Percentiles rank a stretch among this genome's conserved stretches.
phyloP scores from a whole-genome alignment of 2,888 invertebrate species.

The Bruchidius siliquastri region DNA sequence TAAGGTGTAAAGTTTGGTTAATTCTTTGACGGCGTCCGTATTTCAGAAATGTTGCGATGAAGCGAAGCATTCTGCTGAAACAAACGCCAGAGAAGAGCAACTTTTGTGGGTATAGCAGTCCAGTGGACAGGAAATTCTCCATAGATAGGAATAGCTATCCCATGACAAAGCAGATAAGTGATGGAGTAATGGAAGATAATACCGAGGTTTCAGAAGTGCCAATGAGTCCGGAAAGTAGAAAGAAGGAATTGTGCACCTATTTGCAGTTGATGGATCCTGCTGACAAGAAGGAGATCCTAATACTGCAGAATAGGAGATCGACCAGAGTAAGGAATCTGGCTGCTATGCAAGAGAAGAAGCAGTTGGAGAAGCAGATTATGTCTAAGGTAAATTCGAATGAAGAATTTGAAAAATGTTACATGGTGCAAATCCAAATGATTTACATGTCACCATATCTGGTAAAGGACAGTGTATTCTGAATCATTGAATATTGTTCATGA shows the following conservation, averaged over 20 bases:
- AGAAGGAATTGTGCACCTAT: conserved; percentile 43
- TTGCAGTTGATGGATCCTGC: conserved; percentile 43
- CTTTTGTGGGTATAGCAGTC: not conserved
- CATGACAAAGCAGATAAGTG: not conserved
- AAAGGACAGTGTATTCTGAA: no score
- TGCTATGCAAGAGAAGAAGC: conserved; percentile 29
- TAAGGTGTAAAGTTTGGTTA: no score
- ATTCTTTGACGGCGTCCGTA: not conserved
- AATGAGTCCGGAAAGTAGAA: conserved; percentile 38
- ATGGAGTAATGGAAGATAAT: conserved; percentile 12
- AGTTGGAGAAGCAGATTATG: conserved; percentile 10
- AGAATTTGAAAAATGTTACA: no score
- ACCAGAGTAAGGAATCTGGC: conserved; percentile 39
- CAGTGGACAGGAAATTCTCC: conserved; percentile 5
- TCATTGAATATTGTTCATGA: no score
- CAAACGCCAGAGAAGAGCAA: not conserved
- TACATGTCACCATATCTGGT: no score
- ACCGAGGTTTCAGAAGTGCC: conserved; percentile 20
- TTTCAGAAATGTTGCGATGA: not conserved
- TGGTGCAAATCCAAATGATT: no score
- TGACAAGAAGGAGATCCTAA: conserved; percentile 33
- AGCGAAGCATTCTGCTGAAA: not conserved
- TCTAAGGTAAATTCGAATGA: not conserved
- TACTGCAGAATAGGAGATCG: conserved; percentile 39
- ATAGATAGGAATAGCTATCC: conserved; percentile 8